A percentile compares a stretch with the other conserved stretches of the same genome.
phyloP scores from a whole-genome alignment of 23 tunicate genomes.

The Phallusia fumigata region DNA sequence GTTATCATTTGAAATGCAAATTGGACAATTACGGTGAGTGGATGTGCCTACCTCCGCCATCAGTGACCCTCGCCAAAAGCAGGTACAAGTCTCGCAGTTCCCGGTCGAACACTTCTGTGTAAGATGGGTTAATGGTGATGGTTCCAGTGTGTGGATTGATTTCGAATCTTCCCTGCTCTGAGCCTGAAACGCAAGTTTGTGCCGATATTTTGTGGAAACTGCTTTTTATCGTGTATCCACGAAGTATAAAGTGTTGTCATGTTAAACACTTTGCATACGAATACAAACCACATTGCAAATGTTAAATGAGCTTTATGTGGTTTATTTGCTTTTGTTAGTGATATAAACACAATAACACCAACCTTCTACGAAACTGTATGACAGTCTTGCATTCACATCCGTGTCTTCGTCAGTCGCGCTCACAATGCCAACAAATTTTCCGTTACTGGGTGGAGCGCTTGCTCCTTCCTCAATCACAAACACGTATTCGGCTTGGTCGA shows the following conservation, averaged over 20 bases:
- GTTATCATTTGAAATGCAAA: too few relatives aligned
- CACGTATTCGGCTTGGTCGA: constrained; percentile 26
- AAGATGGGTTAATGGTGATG: not conserved
- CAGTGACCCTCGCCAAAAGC: constrained; percentile 26
- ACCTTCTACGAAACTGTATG: constrained; percentile 44
- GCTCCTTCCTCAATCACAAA: constrained; percentile 37
- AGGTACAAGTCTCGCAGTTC: constrained; percentile 10
- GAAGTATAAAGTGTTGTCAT: too few relatives aligned
- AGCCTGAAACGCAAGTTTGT: not conserved
- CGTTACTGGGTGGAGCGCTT: constrained; percentile 53
- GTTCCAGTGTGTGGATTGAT: not conserved
- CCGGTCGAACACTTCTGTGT: constrained; percentile 16
- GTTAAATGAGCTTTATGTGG: too few relatives aligned
- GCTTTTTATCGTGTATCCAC: too few relatives aligned
- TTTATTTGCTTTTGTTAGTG: not conserved
- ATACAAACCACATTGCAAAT: too few relatives aligned
- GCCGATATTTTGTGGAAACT: too few relatives aligned
- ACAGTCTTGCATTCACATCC: not conserved
- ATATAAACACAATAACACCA: not conserved
- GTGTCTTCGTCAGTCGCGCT: constrained; percentile 31
- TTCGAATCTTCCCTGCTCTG: not conserved
- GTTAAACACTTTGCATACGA: too few relatives aligned
- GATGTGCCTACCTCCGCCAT: not conserved
- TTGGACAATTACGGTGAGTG: too few relatives aligned
- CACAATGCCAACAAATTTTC: constrained; percentile 35